Base-by-base conservation (phyloP, 2,113 vertebrate genomes). In the Notiomystis cincta region DNA sequence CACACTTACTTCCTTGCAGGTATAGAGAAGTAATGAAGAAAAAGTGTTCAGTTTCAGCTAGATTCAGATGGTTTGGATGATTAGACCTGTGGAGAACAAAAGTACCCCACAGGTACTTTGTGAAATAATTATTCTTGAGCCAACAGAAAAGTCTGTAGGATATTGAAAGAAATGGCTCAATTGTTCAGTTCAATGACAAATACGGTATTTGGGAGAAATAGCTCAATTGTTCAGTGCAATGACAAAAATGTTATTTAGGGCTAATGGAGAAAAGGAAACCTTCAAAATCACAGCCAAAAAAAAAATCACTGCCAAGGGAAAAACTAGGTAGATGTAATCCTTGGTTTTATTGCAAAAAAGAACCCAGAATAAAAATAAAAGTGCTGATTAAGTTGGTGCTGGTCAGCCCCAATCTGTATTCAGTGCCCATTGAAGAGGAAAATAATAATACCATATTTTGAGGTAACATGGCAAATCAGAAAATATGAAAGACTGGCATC, bases 71-170 rank as follows among this genome's bases (percentile, higher is more conserved):
- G 13, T 80, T 91, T 87, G 23, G 42, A 87, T 82, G 82, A 95
- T 72, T 84, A 50, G 30, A 79, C 47, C 62, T 80, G 47, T 57
- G 69, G 87, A 75, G 56, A 54, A 77, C n/a, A 87, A 88, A 93
- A 80, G 70, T 65, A 87, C 42, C 83, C 85, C 56, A 67, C 24
- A 90, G 79, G 42, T 77, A 62, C 31, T 69, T 62, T 64, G 38
- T 82, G 37, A 90, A 95, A 89, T 90, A 96, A 87, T 89, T 96
- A 85, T 60, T 92, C 50, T 77, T 91, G 72, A 92, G 42, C 35
- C 58, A 93, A 96, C 42, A 35, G 60, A 83, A 66, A 87, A 35
- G 25, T 69, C 64, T 87, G 48, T 47, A 76, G 51, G 65, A 82
- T 87, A 71, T 28, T 81, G 67, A 56, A 75, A 87, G 33, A 92